A percentile compares a stretch with the other conserved stretches of the same genome.
Evolutionary conservation across 2,113 vertebrate species (phyloP).

Genomic region (Thomomys bottae): DNA sequence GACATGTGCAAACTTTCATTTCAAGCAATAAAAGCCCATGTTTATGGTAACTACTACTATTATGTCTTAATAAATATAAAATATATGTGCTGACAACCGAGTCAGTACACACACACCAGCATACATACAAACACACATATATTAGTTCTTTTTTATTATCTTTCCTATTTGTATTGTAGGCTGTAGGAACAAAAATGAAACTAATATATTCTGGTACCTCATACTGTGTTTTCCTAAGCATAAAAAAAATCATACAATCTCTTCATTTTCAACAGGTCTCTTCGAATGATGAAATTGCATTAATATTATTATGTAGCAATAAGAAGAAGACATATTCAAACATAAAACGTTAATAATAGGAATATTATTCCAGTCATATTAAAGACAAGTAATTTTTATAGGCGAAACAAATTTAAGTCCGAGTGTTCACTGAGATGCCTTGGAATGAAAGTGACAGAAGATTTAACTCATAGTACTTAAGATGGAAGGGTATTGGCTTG

Average conservation of each 20-base stretch:
- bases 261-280: background rate
- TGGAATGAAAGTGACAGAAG: background rate
- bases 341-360: background rate
- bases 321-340: background rate
- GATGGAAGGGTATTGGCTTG: background rate
- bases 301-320: background rate
- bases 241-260: background rate
- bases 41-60: background rate
- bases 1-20: background rate
- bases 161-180: background rate
- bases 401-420: background rate
- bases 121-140: too few species aligned
- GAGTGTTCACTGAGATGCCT: background rate
- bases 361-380: background rate
- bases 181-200: background rate
- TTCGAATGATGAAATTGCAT: background rate
- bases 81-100: background rate
- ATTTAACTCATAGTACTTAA: background rate
- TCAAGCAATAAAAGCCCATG: background rate
- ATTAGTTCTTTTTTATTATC: background rate
- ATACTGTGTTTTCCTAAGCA: background rate
- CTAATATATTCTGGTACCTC: background rate
- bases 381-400: conserved; percentile 1
- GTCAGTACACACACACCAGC: background rate
- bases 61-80: background rate